Base-by-base conservation (phyloP, 1,140 invertebrate genomes). In the Achroia grisella region DNA sequence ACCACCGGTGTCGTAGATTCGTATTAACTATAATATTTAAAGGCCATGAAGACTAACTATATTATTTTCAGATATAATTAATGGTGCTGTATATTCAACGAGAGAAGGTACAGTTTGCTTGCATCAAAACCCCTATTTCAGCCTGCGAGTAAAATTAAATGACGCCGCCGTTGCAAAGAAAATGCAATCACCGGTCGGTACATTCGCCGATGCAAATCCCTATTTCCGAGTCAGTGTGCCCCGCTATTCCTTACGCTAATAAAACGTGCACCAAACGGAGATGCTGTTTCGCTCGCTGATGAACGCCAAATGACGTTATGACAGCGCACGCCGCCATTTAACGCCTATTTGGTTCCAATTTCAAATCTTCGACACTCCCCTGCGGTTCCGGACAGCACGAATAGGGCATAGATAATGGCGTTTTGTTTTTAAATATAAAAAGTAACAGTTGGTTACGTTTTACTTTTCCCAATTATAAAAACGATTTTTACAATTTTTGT, bases 281-380 rank as follows among this genome's bases (percentile, higher is more conserved):
- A 75, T 75, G 79, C 75, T 80, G 74, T 80, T 76, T 76, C 69
- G 76, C 65, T 66, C 68, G 70, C 75, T 84, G 80, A 85, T 85
- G 78, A 82, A 78, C 81, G 75, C 64, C 70, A 82, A 85, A 85
- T 82, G 73, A 78, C 62, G 78, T 85, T 85, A 85, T 85, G 73
- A 85, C 73, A 78, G 73, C 70, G 78, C 77, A 72, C 77, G 76
- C 66, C 74, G 82, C 78, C 71, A 86, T 86, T 86, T 86, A 86
- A 84, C 82, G 82, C 82, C 78, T 86, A 83, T 86, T 86, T 86
- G 82, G 67, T 79, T 81, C 78, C 82, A 86, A 86, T 86, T 83
- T 82, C 78, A 80, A 82, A 86, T 80, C 60, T 75, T 44, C 59
- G 71, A 64, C 76, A 72, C 74, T 71, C 76, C 71, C 70, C 76